Base-by-base conservation (phyloP, 1,140 invertebrate genomes). In the Hycleus phaleratus region DNA sequence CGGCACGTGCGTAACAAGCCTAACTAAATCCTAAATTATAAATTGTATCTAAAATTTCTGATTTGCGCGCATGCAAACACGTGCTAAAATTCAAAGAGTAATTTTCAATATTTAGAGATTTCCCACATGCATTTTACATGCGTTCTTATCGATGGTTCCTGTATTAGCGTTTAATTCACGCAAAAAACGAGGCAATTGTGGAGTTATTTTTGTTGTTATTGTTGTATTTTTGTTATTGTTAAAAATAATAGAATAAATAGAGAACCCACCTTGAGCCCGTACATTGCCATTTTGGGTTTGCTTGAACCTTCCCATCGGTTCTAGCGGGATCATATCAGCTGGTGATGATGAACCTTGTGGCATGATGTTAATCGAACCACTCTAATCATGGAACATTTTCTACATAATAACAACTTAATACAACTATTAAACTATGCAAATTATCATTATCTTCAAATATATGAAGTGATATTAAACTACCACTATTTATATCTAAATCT, bases 251-350 rank as follows among this genome's bases (percentile, higher is more conserved):
- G 0, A 11, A 49, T 46, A 46, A 57, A 52, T 42, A 11, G 38
- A 49, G n/a, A 48, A 71, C 69, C 59, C 58, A 71, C 70, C 70
- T 69, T 69, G 65, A 26, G 51, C 40, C 32, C 59, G 56, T 24
- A 69, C 58, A 59, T 69, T 72, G 55, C 70, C 70, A 52, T 72
- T 72, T 61, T 69, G 68, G 10, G 63, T 67, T 65, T 71, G 69
- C 60, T 70, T 72, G 58, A 69, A 71, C 56, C 61, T 68, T 43
- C 70, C 70, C 61, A 72, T 61, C 18, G 69, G 69, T 62, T 72
- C 70, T 56, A 72, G 61, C 18, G 66, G 66, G 46, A 72, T 72
- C 26, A 65, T 57, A 62, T 71, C 69, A 51, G 50, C 47, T 47
- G 53, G 43, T 49, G 60, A 61, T 42, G 55, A 46, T 40, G 60